Evolutionary conservation across 2,797 vertebrate genomes (phyloP).

Genomic region (Crocodylus rhombifer): DNA sequence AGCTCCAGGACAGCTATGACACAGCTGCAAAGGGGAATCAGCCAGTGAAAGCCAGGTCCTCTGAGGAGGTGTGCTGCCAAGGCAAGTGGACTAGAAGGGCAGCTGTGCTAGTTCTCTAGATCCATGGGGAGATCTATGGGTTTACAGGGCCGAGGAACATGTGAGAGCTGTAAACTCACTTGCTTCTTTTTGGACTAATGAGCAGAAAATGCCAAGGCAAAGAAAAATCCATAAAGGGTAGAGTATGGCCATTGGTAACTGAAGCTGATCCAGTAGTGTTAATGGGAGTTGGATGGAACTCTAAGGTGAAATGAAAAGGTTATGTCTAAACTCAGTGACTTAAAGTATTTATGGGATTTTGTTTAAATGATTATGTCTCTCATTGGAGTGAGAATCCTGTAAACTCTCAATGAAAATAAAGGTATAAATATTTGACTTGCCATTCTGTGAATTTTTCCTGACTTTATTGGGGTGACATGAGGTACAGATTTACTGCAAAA

Average conservation of each 20-base stretch:
- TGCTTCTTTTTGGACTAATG: not conserved
- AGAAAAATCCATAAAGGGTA: not conserved
- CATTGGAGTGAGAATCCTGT: not conserved
- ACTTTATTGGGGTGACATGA: not conserved
- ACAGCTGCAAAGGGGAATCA: accelerated
- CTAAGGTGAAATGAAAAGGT: not conserved
- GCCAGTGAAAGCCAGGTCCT: not conserved
- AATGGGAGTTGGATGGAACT: not conserved
- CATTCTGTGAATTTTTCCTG: not conserved
- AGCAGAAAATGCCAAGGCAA: not conserved
- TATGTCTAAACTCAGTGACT: not conserved
- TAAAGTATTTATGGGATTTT: not conserved
- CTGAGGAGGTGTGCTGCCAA: not conserved
- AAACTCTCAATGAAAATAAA: not conserved
- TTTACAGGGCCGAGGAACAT: not conserved
- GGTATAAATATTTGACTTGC: not conserved
- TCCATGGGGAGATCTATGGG: not conserved
- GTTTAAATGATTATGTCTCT: not conserved
- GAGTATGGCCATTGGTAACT: not conserved
- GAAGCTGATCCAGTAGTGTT: not conserved
- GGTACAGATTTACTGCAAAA: not conserved
- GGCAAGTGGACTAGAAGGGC: not conserved
- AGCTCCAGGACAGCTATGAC: not conserved
- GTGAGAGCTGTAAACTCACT: not conserved
- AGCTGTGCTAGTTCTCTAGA: not conserved